A percentile compares a stretch with the other conserved stretches of the same genome.
These are phyloP conservation scores for Melitaea cinxia DNA, from an alignment of 1,140 invertebrate species.

Conservation along the genomic window DNA sequence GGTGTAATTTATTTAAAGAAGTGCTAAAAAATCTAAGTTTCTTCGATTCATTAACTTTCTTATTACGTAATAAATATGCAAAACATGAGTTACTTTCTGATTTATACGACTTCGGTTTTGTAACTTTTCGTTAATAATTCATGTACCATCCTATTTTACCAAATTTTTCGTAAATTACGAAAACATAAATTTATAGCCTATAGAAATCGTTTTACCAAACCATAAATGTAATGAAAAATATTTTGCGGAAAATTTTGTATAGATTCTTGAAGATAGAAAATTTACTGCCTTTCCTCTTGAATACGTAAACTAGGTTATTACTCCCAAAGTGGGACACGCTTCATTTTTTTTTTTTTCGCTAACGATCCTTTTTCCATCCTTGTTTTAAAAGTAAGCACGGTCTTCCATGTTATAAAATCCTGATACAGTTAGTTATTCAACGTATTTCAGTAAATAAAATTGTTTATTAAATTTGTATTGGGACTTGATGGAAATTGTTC, in stretches of 20 bases:
- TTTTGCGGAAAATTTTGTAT: not conserved
- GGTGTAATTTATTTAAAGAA: not conserved
- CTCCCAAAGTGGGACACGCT: constrained; percentile 18
- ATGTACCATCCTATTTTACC: not conserved
- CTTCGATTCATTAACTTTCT: not conserved
- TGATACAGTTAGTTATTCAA: not conserved
- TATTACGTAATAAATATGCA: constrained; percentile 17
- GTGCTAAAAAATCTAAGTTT: not conserved
- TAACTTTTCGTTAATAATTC: constrained; percentile 22
- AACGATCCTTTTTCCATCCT: constrained; percentile 7
- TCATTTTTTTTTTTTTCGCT: constrained; percentile 9
- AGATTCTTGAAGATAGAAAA: not conserved
- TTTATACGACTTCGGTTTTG: constrained; percentile 16
- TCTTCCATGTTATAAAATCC: not conserved
- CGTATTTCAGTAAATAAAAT: no score
- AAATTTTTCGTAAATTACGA: not conserved
- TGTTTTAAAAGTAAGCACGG: not conserved
- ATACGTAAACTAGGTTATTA: constrained; percentile 26
- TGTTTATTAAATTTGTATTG: no score
- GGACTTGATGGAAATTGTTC: no score
- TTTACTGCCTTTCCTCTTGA: constrained; percentile 15
- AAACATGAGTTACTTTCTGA: constrained; percentile 15
- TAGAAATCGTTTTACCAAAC: no score
- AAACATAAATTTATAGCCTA: not conserved
- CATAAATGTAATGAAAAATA: not conserved